A percentile compares a stretch with the other conserved stretches of the same genome.
Conservation (phyloP, 2,113 vertebrate species). For the Pelecanus crispus region DNA sequence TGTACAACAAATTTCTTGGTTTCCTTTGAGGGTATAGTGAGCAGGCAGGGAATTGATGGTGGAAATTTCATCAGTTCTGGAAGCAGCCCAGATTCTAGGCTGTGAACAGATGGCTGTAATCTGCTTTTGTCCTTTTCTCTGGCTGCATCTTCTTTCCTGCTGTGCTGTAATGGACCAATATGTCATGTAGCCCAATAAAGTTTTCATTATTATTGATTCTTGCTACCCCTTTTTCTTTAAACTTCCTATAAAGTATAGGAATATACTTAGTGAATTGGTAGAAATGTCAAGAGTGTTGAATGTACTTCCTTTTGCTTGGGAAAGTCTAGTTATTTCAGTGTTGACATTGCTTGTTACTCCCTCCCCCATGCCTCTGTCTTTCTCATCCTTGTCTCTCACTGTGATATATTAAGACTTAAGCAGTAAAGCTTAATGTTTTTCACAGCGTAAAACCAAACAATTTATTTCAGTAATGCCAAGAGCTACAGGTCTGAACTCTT, state of each 20-base stretch:
- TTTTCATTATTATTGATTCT: not conserved
- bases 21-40: not conserved
- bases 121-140: conserved; percentile 54
- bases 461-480: not conserved
- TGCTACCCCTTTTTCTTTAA: not conserved
- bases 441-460: not conserved
- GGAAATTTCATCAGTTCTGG: conserved; percentile 21
- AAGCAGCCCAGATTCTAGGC: not conserved
- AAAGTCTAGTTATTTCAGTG: not conserved
- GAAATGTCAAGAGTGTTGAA: not conserved
- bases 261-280: not conserved
- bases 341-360: not conserved
- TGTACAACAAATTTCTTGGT: not conserved
- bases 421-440: not conserved
- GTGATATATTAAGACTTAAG: not conserved
- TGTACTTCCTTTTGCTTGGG: not conserved
- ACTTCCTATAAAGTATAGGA: not conserved
- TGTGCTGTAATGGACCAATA: conserved; percentile 11
- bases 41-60: not conserved
- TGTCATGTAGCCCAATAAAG: not conserved
- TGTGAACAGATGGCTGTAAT: conserved; percentile 52
- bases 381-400: not conserved
- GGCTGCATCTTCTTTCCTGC: conserved; percentile 28
- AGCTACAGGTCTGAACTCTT: not conserved
- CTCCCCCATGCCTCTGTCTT: not conserved